Evolutionary conservation across 2,888 invertebrate species (phyloP), one percentile per base, ranked within the genome.

Genomic region (Sialis lutaria): DNA sequence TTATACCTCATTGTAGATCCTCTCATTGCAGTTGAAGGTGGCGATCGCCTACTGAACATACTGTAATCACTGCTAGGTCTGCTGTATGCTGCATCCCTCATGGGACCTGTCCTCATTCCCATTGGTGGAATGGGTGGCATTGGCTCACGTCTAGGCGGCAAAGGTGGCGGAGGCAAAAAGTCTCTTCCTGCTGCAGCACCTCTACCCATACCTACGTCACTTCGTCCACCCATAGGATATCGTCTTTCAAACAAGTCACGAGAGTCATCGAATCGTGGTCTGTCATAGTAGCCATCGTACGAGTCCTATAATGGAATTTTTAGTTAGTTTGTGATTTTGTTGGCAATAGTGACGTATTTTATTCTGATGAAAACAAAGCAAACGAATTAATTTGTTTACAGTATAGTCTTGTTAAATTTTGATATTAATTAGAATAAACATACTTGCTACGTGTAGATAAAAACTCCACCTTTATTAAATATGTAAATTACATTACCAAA

Each of bases 41-140:
- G 85, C 55, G 85, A 83, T 57, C 87, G 72, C 54, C 88, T 74
- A 65, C 83, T 87, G 68, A 83, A 87, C 81, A 87, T 84, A 56
- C 79, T 74, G 64, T 86, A 85, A 63, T 86, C 74, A 50, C 62
- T 60, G 57, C 68, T 65, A 34, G 69, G 64, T 48, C 72, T 70
- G 69, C 78, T 65, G 64, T 70, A 67, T 70, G 78, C 69, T 30
- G 69, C 64, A 52, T 73, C 74, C 45, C 81, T 73, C 74, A 81
- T 75, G 55, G 82, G 73, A 57, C 77, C 72, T 57, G 69, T 67
- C 53, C 73, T 65, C 64, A 74, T 68, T 52, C 74, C 70, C 2
- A 76, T 70, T 58, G 80, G 78, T 52, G 84, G 83, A 73, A 84
- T 71, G 45, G 72, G 77, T 44, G 85, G 85, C 71, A 84, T 75